Conservation (phyloP, 2,888 invertebrate genomes). For the Hypolimnas misippus region DNA sequence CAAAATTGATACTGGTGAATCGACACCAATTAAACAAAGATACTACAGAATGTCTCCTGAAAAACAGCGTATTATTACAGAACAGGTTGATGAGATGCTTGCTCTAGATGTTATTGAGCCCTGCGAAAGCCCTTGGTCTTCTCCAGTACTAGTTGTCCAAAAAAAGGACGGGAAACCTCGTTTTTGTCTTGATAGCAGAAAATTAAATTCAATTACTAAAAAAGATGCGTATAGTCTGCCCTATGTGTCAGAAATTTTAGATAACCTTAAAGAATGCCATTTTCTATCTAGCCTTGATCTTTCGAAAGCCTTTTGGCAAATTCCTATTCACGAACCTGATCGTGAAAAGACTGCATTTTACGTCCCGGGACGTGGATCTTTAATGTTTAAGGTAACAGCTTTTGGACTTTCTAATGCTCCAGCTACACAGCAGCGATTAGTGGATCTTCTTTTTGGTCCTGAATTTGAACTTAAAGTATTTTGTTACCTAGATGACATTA, state of each 20-base stretch:
- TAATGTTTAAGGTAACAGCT: background rate
- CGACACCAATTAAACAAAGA: slow-evolving; percentile 44
- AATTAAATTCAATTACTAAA: slow-evolving; percentile 40
- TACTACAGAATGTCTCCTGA: slow-evolving; percentile 47
- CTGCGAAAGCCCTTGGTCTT: slow-evolving; percentile 47
- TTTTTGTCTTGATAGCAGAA: slow-evolving; percentile 46
- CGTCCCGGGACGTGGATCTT: background rate
- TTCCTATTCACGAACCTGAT: slow-evolving; percentile 5
- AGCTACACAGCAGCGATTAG: slow-evolving; percentile 22
- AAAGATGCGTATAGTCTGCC: slow-evolving; percentile 38
- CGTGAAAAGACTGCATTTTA: slow-evolving; percentile 19
- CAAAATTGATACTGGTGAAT: slow-evolving; percentile 45
- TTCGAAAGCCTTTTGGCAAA: slow-evolving; percentile 24
- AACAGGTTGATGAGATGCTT: slow-evolving; percentile 48
- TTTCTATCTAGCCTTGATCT: slow-evolving; percentile 24
- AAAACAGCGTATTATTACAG: slow-evolving; percentile 37
- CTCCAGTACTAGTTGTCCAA: slow-evolving; percentile 38
- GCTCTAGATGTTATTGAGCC: slow-evolving; percentile 40
- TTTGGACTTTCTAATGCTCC: slow-evolving; percentile 16
- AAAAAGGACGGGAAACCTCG: slow-evolving; percentile 45
- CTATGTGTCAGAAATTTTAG: slow-evolving; percentile 38
- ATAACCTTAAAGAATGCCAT: slow-evolving; percentile 23
- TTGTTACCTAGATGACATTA: slow-evolving; percentile 13
- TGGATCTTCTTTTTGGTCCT: slow-evolving; percentile 15
- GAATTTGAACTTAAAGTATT: slow-evolving; percentile 18